Evolutionary conservation across 2,888 invertebrate genomes (phyloP), one percentile per base, ranked within the genome.

Genomic region (Drosophila neonasuta): DNA sequence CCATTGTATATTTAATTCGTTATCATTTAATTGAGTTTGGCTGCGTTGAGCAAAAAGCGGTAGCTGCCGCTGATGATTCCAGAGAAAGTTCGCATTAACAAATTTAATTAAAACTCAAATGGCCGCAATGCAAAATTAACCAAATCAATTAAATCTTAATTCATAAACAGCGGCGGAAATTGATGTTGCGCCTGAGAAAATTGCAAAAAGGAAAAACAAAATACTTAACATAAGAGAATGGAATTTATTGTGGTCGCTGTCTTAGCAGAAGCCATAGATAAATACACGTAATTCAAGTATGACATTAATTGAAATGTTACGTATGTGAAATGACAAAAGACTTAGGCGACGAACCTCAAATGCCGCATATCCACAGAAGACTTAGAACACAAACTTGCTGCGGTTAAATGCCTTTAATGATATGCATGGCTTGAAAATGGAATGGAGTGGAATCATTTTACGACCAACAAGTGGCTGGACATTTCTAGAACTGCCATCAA

Each of bases 1-100:
- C 7, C 54, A 62, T 72, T 72, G 48, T 67, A 45, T 77, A 52
- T 69, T 79, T 69, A 79, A 79, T 79, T 79, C 76, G 71, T 86
- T 81, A 81, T 81, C 87, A 81, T 77, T 81, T 86, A 81, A 81
- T 81, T 81, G 82, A 79, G 69, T 84, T 65, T 72, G 56, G 29
- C 15, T 44, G 44, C n/a, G 42, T 10, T 39, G 34, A n/a, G 49
- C 30, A 13, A 51, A 15, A 32, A 34, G 69, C 82, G 60, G 85
- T 70, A 84, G 85, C 85, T 76, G 72, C 68, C 68, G 72, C 68
- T 61, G 52, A 58, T 51, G 62, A 29, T 63, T 71, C 50, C 42
- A 70, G 84, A 75, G 80, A 86, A 81, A 81, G 80, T 84, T 56
- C 45, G 59, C 58, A 69, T 68, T 60, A 72, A 50, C 44, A 54